Conservation (phyloP, 2,113 vertebrate genomes). For the Oncorhynchus kisutch region DNA sequence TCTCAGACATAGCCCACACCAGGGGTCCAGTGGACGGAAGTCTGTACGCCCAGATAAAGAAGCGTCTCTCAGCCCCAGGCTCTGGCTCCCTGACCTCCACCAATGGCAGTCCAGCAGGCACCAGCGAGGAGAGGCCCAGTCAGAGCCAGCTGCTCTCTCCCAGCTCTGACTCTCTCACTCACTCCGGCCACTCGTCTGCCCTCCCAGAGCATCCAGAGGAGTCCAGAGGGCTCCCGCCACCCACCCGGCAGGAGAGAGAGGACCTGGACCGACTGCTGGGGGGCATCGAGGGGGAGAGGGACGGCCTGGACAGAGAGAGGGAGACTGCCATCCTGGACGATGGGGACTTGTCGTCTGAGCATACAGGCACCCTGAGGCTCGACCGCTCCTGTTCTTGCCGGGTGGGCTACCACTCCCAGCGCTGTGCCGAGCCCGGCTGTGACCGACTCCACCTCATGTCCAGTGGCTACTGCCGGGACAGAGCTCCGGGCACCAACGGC, state of each 20-base stretch:
- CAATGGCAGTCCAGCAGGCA: slow-evolving; percentile 61
- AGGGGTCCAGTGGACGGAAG: slow-evolving; percentile 87
- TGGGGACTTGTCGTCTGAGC: slow-evolving; percentile 68
- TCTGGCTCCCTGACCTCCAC: slow-evolving; percentile 68
- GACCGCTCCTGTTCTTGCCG: slow-evolving; percentile 79
- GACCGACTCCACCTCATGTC: slow-evolving; percentile 71
- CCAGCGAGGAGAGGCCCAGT: slow-evolving; percentile 58
- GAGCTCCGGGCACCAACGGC: slow-evolving; percentile 64
- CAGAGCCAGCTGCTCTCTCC: slow-evolving; percentile 72
- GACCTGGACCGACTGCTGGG: slow-evolving; percentile 85
- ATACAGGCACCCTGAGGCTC: slow-evolving; percentile 54
- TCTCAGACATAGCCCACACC: slow-evolving; percentile 80
- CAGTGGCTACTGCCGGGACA: slow-evolving; percentile 74
- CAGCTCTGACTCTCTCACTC: slow-evolving; percentile 76
- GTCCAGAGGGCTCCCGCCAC: slow-evolving; percentile 59
- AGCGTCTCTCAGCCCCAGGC: slow-evolving; percentile 62
- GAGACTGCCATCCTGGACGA: slow-evolving; percentile 89
- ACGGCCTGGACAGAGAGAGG: slow-evolving; percentile 64
- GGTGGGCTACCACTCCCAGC: slow-evolving; percentile 74
- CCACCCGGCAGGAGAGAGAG: slow-evolving; percentile 80
- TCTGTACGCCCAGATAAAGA: slow-evolving; percentile 87
- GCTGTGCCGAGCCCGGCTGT: slow-evolving; percentile 70
- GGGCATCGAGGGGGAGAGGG: slow-evolving; percentile 76
- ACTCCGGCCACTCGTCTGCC: slow-evolving; percentile 73
- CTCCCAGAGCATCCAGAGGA: slow-evolving; percentile 78